A percentile compares a stretch with the other conserved stretches of the same genome.
Evolutionary conservation across 2,797 vertebrate species (phyloP).

Genomic region (Tympanoctomys barrerae): DNA sequence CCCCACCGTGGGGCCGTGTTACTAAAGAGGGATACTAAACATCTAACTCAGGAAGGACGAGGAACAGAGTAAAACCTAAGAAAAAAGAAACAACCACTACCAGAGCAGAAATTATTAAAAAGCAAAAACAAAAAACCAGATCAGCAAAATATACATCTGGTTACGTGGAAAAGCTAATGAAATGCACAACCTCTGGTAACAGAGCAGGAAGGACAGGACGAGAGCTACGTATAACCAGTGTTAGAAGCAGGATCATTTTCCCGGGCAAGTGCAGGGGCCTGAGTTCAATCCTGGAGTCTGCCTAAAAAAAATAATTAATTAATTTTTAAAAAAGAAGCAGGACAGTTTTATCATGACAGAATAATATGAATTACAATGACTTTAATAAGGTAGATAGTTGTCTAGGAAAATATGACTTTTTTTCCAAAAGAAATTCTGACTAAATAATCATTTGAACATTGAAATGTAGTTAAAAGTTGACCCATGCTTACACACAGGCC

Average conservation of each 20-base stretch:
- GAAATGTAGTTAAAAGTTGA: slow-evolving; percentile 24
- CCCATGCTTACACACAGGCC: background rate
- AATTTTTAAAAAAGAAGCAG: background rate
- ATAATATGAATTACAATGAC: background rate
- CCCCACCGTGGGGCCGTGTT: background rate
- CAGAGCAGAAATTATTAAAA: background rate
- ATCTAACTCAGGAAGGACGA: slow-evolving; percentile 21
- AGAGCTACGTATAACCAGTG: background rate
- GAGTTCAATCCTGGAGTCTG: too few species aligned
- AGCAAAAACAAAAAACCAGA: background rate
- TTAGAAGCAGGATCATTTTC: background rate
- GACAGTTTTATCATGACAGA: background rate
- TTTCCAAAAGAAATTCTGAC: slow-evolving; percentile 58
- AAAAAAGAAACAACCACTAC: background rate
- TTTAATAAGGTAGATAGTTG: slow-evolving; percentile 19
- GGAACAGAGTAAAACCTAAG: background rate
- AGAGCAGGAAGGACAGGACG: slow-evolving; percentile 14
- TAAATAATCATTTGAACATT: background rate
- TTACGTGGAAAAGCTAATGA: slow-evolving; percentile 13
- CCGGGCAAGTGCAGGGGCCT: too few species aligned
- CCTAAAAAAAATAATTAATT: too few species aligned
- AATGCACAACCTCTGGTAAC: background rate
- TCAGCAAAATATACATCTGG: background rate
- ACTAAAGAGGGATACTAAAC: background rate
- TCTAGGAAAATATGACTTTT: slow-evolving; percentile 17